A percentile compares a stretch with the other conserved stretches of the same genome.
phyloP scores from a whole-genome alignment of 2,888 invertebrate species.

The Amiota communis region DNA sequence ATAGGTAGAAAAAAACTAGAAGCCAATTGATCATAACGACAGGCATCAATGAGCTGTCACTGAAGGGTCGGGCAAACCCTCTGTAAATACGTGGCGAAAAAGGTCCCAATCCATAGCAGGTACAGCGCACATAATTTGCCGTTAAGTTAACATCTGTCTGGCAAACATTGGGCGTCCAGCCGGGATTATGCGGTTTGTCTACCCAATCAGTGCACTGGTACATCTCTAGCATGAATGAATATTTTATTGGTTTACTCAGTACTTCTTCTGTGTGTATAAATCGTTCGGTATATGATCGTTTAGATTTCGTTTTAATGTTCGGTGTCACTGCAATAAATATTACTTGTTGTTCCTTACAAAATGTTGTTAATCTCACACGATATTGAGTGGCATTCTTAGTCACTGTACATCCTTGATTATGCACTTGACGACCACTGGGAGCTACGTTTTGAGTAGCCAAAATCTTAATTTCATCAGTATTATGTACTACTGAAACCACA shows the following conservation, averaged over 20 bases:
- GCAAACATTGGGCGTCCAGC: conserved; percentile 37
- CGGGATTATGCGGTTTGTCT: conserved; percentile 32
- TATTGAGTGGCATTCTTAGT: conserved; percentile 3
- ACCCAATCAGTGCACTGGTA: conserved; percentile 37
- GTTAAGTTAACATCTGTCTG: conserved; percentile 28
- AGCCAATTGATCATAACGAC: conserved; percentile 17
- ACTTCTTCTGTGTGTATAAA: background rate
- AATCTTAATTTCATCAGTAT: conserved; percentile 28
- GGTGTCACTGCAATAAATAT: conserved; percentile 36
- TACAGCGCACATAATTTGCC: conserved; percentile 24
- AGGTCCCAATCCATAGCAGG: conserved; percentile 34
- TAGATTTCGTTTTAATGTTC: no score
- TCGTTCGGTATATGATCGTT: background rate
- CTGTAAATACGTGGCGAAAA: conserved; percentile 40
- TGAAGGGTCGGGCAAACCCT: conserved; percentile 7
- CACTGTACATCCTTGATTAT: conserved; percentile 1
- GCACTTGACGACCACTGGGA: conserved; percentile 7
- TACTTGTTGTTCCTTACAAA: background rate
- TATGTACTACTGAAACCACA: conserved; percentile 34
- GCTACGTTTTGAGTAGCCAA: conserved; percentile 28
- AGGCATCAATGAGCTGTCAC: background rate
- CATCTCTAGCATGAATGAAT: conserved; percentile 39
- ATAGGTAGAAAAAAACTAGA: background rate
- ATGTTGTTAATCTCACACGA: conserved; percentile 38
- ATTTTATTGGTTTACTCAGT: conserved; percentile 10